phyloP scores from a whole-genome alignment of 2,888 invertebrate genomes.

The Tachystola acroxantha region DNA sequence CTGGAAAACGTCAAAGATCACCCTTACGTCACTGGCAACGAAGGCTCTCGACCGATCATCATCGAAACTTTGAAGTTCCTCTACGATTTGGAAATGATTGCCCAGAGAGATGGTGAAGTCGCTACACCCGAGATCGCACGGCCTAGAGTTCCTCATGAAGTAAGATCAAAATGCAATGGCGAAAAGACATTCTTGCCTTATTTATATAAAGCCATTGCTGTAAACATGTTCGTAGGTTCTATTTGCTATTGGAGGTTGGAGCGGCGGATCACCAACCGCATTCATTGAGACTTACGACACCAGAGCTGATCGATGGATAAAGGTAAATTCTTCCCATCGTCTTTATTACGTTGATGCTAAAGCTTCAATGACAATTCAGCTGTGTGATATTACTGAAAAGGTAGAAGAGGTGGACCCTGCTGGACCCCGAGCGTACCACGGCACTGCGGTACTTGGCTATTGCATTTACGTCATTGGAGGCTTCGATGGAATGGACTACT shows the following conservation, averaged over 20 bases:
- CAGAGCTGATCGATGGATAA: slow-evolving; percentile 93
- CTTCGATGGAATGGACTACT: slow-evolving; percentile 93
- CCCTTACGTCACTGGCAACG: slow-evolving; percentile 89
- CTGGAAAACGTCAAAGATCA: slow-evolving; percentile 94
- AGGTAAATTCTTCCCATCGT: slow-evolving; percentile 50
- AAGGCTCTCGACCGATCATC: slow-evolving; percentile 91
- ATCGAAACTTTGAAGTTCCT: slow-evolving; percentile 94
- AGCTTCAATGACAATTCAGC: slow-evolving; percentile 1
- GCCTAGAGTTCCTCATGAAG: slow-evolving; percentile 91
- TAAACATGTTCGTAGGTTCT: slow-evolving; percentile 83
- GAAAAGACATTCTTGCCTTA: too few relatives aligned
- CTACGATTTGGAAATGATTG: slow-evolving; percentile 93
- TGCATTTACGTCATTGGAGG: slow-evolving; percentile 95
- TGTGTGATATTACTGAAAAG: slow-evolving; percentile 33
- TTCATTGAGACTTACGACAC: slow-evolving; percentile 94
- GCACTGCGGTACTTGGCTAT: slow-evolving; percentile 91
- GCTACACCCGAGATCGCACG: slow-evolving; percentile 90
- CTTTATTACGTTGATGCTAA: background rate
- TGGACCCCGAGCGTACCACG: slow-evolving; percentile 94
- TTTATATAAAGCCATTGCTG: too few relatives aligned
- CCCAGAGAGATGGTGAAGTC: slow-evolving; percentile 87
- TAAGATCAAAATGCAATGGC: slow-evolving; percentile 20
- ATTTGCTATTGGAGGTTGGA: slow-evolving; percentile 81
- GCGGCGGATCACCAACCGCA: slow-evolving; percentile 84
- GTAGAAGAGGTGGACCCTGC: slow-evolving; percentile 88